phyloP scores from a whole-genome alignment of 1,140 invertebrate genomes.

The Spodoptera frugiperda region DNA sequence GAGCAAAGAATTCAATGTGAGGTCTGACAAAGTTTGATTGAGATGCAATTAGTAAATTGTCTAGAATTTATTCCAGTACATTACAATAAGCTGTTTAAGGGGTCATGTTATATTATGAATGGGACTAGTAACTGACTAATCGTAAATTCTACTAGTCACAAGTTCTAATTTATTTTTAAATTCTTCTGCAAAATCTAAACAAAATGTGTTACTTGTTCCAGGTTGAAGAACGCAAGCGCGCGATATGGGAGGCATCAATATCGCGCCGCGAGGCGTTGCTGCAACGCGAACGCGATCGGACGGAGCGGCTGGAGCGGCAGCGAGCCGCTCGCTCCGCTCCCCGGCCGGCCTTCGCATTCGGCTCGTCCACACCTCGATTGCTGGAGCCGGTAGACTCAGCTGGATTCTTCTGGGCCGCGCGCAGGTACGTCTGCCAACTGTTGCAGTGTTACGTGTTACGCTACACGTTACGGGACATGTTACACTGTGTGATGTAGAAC shows the following conservation, averaged over 20 bases:
- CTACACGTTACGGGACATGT: not conserved
- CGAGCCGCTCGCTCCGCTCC: constrained; percentile 92
- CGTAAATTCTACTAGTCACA: too few relatives aligned
- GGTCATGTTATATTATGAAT: too few relatives aligned
- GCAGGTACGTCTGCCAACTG: constrained; percentile 84
- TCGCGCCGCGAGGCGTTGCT: constrained; percentile 94
- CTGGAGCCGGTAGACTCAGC: constrained; percentile 93
- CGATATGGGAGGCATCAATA: constrained; percentile 94
- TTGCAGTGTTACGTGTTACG: not conserved
- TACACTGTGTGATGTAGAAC: too few relatives aligned
- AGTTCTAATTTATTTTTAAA: too few relatives aligned
- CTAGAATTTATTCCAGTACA: too few relatives aligned
- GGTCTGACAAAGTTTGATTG: too few relatives aligned
- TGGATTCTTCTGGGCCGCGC: constrained; percentile 92
- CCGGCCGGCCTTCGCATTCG: constrained; percentile 93
- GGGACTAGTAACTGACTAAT: too few relatives aligned
- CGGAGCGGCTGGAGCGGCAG: constrained; percentile 93
- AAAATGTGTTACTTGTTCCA: constrained; percentile 71
- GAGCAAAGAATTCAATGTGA: not conserved
- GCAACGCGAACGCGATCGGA: constrained; percentile 93
- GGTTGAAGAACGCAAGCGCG: constrained; percentile 94
- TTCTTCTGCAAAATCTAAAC: not conserved
- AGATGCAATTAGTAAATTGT: too few relatives aligned
- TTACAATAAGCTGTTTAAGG: too few relatives aligned
- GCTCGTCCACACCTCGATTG: constrained; percentile 95